A percentile compares a stretch with the other conserved stretches of the same genome.
phyloP scores from a whole-genome alignment of 1,140 invertebrate species.

The Aradophagus sp. region DNA sequence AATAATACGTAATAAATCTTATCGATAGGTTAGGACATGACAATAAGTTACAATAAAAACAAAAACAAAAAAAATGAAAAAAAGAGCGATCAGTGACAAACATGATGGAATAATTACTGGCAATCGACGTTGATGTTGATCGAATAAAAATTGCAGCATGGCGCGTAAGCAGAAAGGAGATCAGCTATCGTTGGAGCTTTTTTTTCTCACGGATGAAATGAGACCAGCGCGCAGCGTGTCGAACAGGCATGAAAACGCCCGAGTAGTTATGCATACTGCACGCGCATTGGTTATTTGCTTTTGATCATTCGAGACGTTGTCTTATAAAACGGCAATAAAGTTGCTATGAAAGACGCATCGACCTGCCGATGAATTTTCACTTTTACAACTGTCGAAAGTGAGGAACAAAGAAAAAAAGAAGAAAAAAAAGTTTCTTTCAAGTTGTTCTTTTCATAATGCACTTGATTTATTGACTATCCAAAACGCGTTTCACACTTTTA shows the following conservation, averaged over 20 bases:
- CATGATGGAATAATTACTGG: conserved; percentile 18
- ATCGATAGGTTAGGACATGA: no score
- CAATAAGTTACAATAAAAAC: no score
- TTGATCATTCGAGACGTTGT: conserved; percentile 28
- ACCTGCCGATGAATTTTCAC: conserved; percentile 18
- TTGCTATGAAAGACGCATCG: conserved; percentile 1
- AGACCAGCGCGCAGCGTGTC: conserved; percentile 57
- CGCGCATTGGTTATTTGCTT: conserved; percentile 46
- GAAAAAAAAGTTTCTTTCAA: no score
- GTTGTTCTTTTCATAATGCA: no score
- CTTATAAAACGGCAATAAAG: conserved; percentile 28
- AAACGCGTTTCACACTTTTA: no score
- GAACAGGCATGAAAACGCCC: conserved; percentile 68
- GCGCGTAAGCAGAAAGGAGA: conserved; percentile 46
- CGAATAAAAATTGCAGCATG: conserved; percentile 20
- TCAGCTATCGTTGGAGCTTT: conserved; percentile 60
- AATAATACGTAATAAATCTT: no score
- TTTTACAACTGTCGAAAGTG: conserved; percentile 17
- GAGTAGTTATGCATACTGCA: conserved; percentile 68
- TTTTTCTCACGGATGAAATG: conserved; percentile 67
- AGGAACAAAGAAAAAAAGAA: no score
- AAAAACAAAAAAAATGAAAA: no score
- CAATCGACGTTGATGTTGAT: conserved; percentile 11
- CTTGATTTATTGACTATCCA: no score
- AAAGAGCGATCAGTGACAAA: no score